Percentiles rank a stretch among this genome's conserved stretches.
Conservation (phyloP, 64 coral and sea anemone genomes). For the Porites lutea region DNA sequence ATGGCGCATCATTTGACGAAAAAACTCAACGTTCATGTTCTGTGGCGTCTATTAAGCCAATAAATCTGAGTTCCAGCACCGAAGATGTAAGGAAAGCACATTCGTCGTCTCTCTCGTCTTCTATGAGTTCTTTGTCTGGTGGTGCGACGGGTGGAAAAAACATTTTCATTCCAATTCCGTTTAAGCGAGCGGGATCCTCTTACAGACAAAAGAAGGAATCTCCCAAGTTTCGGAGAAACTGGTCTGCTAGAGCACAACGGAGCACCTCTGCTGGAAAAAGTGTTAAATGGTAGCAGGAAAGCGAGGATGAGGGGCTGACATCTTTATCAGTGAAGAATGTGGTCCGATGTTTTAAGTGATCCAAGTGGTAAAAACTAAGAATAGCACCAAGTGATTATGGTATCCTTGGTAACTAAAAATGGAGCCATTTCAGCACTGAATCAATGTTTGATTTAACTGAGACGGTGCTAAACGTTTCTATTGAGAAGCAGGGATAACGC, state of each 20-base stretch:
- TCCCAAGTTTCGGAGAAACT: slow-evolving; percentile 73
- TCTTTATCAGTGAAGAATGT: too few relatives aligned
- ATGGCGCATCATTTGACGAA: slow-evolving; percentile 37
- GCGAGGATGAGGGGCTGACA: too few relatives aligned
- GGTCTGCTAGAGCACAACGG: slow-evolving; percentile 70
- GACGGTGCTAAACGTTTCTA: too few relatives aligned
- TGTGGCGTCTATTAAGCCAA: slow-evolving; percentile 66
- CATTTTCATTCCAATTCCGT: slow-evolving; percentile 69
- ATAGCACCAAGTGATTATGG: too few relatives aligned
- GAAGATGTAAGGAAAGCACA: slow-evolving; percentile 59
- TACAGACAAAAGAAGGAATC: slow-evolving; percentile 69
- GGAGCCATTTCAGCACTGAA: too few relatives aligned
- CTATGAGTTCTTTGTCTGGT: slow-evolving; percentile 70
- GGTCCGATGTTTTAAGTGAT: too few relatives aligned
- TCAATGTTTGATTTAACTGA: too few relatives aligned
- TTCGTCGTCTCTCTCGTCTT: slow-evolving; percentile 58
- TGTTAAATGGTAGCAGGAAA: background rate
- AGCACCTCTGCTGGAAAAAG: slow-evolving; percentile 35
- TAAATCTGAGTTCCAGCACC: slow-evolving; percentile 73
- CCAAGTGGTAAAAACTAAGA: too few relatives aligned
- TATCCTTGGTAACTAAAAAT: too few relatives aligned
- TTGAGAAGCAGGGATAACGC: too few relatives aligned
- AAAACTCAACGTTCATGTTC: slow-evolving; percentile 37
- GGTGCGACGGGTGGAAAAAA: slow-evolving; percentile 57
- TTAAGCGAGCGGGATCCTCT: slow-evolving; percentile 80